Conservation (phyloP, 2,888 invertebrate genomes). For the Desoria tigrina region DNA sequence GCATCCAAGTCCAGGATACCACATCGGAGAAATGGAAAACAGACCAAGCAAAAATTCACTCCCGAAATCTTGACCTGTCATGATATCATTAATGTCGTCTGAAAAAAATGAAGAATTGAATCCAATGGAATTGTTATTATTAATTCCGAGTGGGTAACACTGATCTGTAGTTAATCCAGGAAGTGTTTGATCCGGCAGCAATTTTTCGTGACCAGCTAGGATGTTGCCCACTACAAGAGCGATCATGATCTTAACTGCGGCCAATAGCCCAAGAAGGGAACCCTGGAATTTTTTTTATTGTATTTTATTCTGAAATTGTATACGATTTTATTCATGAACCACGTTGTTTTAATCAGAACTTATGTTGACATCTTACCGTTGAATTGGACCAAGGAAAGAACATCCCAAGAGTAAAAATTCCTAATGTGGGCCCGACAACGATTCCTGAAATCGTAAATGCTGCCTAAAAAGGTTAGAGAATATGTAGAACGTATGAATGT, state of each 20-base stretch:
- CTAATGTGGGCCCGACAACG: constrained; percentile 33
- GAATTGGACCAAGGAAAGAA: constrained; percentile 40
- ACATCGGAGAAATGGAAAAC: constrained; percentile 40
- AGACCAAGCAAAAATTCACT: constrained; percentile 11
- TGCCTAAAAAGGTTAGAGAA: too few relatives aligned
- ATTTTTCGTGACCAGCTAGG: constrained; percentile 18
- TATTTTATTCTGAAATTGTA: too few relatives aligned
- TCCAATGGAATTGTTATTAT: neutral
- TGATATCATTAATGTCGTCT: neutral
- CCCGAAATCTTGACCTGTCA: neutral
- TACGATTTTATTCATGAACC: too few relatives aligned
- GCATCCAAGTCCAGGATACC: constrained; percentile 43
- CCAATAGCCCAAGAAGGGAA: constrained; percentile 29
- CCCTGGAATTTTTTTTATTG: constrained; percentile 31
- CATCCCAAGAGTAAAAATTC: constrained; percentile 36
- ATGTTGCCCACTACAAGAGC: constrained; percentile 20
- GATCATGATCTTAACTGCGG: constrained; percentile 26
- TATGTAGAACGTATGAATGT: too few relatives aligned
- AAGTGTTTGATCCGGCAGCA: constrained; percentile 27
- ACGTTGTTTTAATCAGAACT: too few relatives aligned
- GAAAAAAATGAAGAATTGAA: too few relatives aligned
- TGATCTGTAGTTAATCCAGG: constrained; percentile 29
- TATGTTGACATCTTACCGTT: too few relatives aligned
- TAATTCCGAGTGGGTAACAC: constrained; percentile 14
- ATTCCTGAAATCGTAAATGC: constrained; percentile 30